Evolutionary conservation across 1,140 invertebrate genomes (phyloP).

Genomic region (Sipha flava): DNA sequence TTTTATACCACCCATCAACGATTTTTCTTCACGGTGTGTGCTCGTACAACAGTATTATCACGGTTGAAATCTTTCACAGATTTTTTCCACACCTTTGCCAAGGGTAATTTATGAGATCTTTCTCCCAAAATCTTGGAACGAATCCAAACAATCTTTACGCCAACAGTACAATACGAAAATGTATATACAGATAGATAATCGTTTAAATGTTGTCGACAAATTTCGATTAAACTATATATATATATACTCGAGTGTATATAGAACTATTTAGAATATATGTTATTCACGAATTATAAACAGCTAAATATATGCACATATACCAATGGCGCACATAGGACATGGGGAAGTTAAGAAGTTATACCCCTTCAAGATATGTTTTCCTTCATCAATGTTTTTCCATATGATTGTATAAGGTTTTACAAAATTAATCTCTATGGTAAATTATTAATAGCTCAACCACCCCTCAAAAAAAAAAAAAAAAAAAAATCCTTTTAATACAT

Average conservation of each 20-base stretch:
- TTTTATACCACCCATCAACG: neutral
- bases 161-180: neutral
- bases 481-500: too few species aligned
- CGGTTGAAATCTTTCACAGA: neutral
- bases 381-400: too few species aligned
- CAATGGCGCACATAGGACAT: too few species aligned
- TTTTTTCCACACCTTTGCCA: neutral
- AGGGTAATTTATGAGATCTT: neutral
- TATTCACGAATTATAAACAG: neutral
- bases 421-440: too few species aligned
- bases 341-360: too few species aligned
- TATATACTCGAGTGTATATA: too few species aligned
- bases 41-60: neutral
- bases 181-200: neutral
- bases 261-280: neutral
- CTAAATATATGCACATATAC: neutral
- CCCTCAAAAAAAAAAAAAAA: too few species aligned
- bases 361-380: too few species aligned
- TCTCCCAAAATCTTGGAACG: neutral
- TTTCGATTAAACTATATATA: neutral
- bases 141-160: neutral
- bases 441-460: too few species aligned
- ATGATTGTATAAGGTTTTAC: too few species aligned
- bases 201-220: neutral
- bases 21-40: neutral